Evolutionary conservation across 2,113 vertebrate species (phyloP).

Genomic region (Pteruthius melanotis): DNA sequence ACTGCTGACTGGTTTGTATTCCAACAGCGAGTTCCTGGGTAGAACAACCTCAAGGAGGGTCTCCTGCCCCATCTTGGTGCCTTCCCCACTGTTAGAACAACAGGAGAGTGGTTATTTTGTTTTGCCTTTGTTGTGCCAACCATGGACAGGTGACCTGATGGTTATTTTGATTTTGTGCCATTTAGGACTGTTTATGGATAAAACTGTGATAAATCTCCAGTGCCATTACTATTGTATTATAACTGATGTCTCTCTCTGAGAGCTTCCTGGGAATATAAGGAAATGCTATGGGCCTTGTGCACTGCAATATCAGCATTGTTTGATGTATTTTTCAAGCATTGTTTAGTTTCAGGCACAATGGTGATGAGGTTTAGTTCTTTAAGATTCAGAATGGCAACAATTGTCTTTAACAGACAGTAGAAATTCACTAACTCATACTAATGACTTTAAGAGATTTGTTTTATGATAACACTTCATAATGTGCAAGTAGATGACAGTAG

Average conservation of each 20-base stretch:
- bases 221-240: background rate
- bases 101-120: background rate
- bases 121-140: background rate
- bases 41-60: background rate
- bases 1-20: background rate
- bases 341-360: slow-evolving; percentile 27
- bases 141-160: fast-evolving
- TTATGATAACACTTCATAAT: slow-evolving; percentile 41
- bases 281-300: background rate
- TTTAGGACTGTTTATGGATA: background rate
- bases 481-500: slow-evolving; percentile 26
- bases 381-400: background rate
- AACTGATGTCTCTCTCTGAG: background rate
- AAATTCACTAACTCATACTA: slow-evolving; percentile 20
- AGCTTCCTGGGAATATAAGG: background rate
- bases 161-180: background rate
- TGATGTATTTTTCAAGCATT: slow-evolving; percentile 45
- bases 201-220: background rate
- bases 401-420: background rate
- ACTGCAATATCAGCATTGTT: background rate
- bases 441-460: slow-evolving; percentile 19
- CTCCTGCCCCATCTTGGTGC: background rate
- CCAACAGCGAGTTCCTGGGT: background rate
- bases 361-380: background rate
- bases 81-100: background rate